Evolutionary conservation across 2,113 vertebrate genomes (phyloP), one percentile per base, ranked within the genome.

Genomic region (Symphodus melops): DNA sequence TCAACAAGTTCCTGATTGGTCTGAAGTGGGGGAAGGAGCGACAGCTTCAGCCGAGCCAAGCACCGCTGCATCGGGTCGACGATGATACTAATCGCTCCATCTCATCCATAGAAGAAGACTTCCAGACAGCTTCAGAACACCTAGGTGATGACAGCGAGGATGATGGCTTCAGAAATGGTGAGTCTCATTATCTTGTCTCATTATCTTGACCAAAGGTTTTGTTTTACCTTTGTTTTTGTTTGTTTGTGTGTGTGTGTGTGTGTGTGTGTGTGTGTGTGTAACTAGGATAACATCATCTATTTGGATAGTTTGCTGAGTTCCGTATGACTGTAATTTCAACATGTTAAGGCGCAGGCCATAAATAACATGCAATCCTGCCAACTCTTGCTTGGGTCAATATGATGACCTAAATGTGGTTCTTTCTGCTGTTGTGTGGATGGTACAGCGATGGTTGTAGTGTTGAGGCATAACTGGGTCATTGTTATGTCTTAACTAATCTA

Each of bases 21-120:
- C 92, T 99, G 37, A 96, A 98, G 86, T 95, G 96, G 25, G 95
- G 96, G 37, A 96, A 95, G 88, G 96, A 97, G 77, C 94, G 86
- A 19, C 96, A 95, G 89, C 91, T 93, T 61, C 94, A 94, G 63
- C 95, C 93, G 59, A 88, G 95, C 23, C 84, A 88, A 21, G 69
- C 63, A 12, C 86, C 54, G 5, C 63, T 93, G 62, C 88, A 95
- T 46, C 95, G 94, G 48, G 69, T 95, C 0, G 98, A 99, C 60
- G 97, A 99, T 62, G 97, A 99, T 89, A 98, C 97, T 0, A 98
- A 97, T 88, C 96, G 96, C 73, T 99, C 97, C 0, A 93, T 97
- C 64, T 99, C 97, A 2, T 98, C 97, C 41, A 97, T 98, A 41
- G 98, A 99, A 62, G 98, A 99, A 77, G 98, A 99, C 91, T 99